Percentiles rank a stretch among this genome's conserved stretches.
phyloP scores from a whole-genome alignment of 2,113 vertebrate species.

The Ophiodon elongatus region DNA sequence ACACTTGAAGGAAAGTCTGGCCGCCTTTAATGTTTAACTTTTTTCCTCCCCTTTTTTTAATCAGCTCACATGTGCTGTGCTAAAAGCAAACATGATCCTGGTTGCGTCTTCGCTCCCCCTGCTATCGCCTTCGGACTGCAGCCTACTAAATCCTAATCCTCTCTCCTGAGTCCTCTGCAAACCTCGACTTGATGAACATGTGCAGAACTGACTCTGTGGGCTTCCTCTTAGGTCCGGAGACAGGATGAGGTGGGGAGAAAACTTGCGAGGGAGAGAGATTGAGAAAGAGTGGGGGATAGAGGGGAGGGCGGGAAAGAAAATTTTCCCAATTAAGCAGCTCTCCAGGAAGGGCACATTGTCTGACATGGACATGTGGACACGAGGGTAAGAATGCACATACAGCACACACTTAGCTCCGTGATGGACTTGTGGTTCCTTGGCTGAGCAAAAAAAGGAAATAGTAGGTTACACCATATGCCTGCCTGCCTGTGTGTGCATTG shows the following conservation, averaged over 20 bases:
- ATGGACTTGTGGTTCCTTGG: constrained; percentile 58
- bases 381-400: constrained; percentile 22
- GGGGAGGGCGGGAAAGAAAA: constrained; percentile 1
- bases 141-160: constrained; percentile 73
- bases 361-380: constrained; percentile 33
- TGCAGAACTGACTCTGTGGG: constrained; percentile 22
- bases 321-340: constrained; percentile 44
- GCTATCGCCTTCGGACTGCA: constrained; percentile 53
- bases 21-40: constrained; percentile 57
- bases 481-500: constrained; percentile 61
- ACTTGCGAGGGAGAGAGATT: constrained; percentile 31
- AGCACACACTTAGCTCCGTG: constrained; percentile 32
- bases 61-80: constrained; percentile 61
- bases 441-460: constrained; percentile 58
- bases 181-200: constrained; percentile 70
- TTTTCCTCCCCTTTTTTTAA: constrained; percentile 47
- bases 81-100: constrained; percentile 66
- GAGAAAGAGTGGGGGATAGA: constrained; percentile 10
- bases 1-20: constrained; percentile 47
- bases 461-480: constrained; percentile 65
- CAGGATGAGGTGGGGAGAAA: constrained; percentile 44
- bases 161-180: constrained; percentile 61
- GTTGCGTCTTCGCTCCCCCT: constrained; percentile 24
- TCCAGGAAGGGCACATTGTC: constrained; percentile 32
- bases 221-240: constrained; percentile 39